Base-by-base conservation (phyloP, 1,140 invertebrate species). In the Drosophila quadrilineata region DNA sequence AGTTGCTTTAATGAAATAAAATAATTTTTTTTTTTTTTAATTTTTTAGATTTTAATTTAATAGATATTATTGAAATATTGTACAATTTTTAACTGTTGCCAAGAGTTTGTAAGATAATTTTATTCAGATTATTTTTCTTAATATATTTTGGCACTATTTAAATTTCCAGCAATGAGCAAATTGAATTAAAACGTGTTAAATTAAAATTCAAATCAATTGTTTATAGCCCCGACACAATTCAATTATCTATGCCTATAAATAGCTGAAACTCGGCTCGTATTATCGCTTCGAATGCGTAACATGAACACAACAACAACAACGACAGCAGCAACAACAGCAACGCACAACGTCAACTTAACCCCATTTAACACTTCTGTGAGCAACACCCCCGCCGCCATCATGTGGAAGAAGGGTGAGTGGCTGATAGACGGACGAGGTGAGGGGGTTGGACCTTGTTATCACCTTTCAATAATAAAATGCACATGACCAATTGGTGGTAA, bases 381-480 rank as follows among this genome's bases (percentile, higher is more conserved):
- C 29, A 72, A 38, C 65, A 72, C 56, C 65, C 75, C 41, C 54
- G 36, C 48, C 35, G 24, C 29, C 29, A 6, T 28, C 10, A 26
- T 36, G 12, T 40, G 22, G 36, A 35, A 22, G 33, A 36, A 41
- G 19, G 17, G 19, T 12, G 2, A 35, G 8, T 3, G 29, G 31
- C n/a, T 14, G 10, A 12, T 0, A 17, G 33, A 10, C 33, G 53
- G 14, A 17, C 8, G 10, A 3, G 19, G 24, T 14, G 19, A 10
- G 17, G 38, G 56, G 62, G 33, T 62, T 26, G 43, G n/a, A n/a
- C n/a, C 59, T 53, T 56, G 77, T 85, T 84, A 84, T 84, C 77
- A 85, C 77, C 77, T 77, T 84, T 84, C 77, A 84, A 85, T 84
- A 84, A 66, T 65, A 84, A 67, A 71, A 60, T 40, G 56, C 45